Base-by-base conservation (phyloP, 1,140 invertebrate genomes). In the Homalodisca vitripennis region DNA sequence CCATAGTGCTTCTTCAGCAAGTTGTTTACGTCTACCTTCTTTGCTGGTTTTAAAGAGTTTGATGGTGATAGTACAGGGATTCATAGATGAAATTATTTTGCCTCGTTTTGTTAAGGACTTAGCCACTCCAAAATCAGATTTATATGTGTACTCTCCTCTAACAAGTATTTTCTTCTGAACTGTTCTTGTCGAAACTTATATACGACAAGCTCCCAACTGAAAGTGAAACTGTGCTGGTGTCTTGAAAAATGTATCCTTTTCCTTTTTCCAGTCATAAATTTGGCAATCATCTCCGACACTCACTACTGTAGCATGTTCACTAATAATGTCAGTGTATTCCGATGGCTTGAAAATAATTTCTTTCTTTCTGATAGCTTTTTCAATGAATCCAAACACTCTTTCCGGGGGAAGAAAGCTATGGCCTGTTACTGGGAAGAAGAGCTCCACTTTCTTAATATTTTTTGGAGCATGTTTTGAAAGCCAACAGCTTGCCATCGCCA, bases 371-470 rank as follows among this genome's bases (percentile, higher is more conserved):
- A 75, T 57, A 41, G 31, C 48, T 72, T 74, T 75, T 71, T 79
- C 75, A 69, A 73, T 75, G 29, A 60, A 24, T 10, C 66, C 77
- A 72, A 78, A 79, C 0, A 79, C 76, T 66, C n/a, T 30, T 70
- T 78, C 75, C 13, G 76, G 64, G 60, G 77, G 72, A 32, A 78
- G 57, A 73, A 73, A 77, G 12, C 72, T 74, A 55, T 78, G 76
- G 13, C 74, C 74, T 41, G 63, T 51, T 22, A 77, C 70, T 32
- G 75, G 74, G 67, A 74, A 75, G 13, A 73, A 14, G n/a, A 74
- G 24, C 55, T 72, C 75, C n/a, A 78, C 31, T 65, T 53, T 29
- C 46, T 74, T 66, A 1, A 78, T 47, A 64, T 75, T 57, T 27
- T 34, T 1, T 17, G 75, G 70, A 20, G 75, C 73, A 63, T 74